These are phyloP conservation scores for Willowsia nigromaculata DNA, from an alignment of 2,888 invertebrate genomes.

Conservation along the genomic window DNA sequence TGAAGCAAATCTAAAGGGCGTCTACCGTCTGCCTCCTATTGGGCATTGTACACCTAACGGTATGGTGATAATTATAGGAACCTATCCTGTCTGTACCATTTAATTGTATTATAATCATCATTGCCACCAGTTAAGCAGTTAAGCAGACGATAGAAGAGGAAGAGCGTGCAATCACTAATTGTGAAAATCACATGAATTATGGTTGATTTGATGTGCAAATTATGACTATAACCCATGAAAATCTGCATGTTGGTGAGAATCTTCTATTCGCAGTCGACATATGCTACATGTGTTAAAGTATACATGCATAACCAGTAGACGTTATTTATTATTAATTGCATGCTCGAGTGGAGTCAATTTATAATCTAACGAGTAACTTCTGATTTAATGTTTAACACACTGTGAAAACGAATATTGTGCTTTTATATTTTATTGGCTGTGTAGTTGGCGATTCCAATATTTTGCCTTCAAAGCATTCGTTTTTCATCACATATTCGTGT, in stretches of 20 bases:
- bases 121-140: background rate
- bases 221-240: background rate
- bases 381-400: background rate
- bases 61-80: background rate
- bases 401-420: background rate
- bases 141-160: constrained; percentile 26
- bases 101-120: background rate
- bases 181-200: constrained; percentile 41
- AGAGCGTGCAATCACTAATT: constrained; percentile 52
- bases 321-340: constrained; percentile 9
- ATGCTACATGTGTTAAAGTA: background rate
- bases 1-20: constrained; percentile 43
- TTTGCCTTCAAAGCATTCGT: background rate
- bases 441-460: background rate
- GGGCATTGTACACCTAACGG: background rate
- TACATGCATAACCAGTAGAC: background rate
- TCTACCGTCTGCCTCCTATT: background rate
- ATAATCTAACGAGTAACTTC: background rate
- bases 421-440: background rate
- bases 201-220: constrained; percentile 54
- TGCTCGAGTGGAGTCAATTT: background rate
- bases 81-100: background rate
- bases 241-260: constrained; percentile 6
- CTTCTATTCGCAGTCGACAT: background rate
- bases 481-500: background rate